Base-by-base conservation (phyloP, 1,140 invertebrate species). In the Caenorhabditis elegans region DNA sequence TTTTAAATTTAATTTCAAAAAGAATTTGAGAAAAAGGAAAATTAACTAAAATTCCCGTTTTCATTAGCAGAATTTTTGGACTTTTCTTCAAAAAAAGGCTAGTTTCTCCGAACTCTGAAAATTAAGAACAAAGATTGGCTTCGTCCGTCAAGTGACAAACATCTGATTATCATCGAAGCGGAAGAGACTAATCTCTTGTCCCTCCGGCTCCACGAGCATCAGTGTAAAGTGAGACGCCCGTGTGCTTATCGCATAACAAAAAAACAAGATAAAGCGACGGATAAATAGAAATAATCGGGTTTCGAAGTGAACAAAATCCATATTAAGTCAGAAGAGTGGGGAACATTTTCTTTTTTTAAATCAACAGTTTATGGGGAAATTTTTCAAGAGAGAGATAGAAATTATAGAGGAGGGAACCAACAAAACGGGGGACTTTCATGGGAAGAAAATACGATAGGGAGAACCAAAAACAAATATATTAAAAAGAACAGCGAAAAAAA, bases 221-320 rank as follows among this genome's bases (percentile, higher is more conserved):
- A 39, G 60, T 70, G 60, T 70, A 70, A 70, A 70, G 60, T 70
- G 60, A 70, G 17, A 70, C 34, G 34, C 60, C 53, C 53, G 34
- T 60, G 53, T 17, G 53, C 53, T 17, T 2, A 60, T 17, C 34
- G n/a, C 60, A 43, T 34, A 60, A 70, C 60, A 60, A 31, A 34
- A 34, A 60, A 60, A 70, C n/a, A n/a, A n/a, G n/a, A n/a, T n/a
- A 70, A 39, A n/a, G 5, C 1, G 11, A 4, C 13, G 3, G 19
- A 70, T 39, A 19, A 13, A 10, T n/a, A 22, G 31, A 70, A 70
- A n/a, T 70, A 70, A 39, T 22, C 26, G 60, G 34, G n/a, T 22
- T 39, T 43, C 34, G 60, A 8, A 19, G 19, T 8, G 4, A 39
- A 70, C 60, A n/a, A 43, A 70, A 34, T 17, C 34, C 34, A 39